phyloP scores from a whole-genome alignment of 2,888 invertebrate genomes.

The Sialis fuliginosa region DNA sequence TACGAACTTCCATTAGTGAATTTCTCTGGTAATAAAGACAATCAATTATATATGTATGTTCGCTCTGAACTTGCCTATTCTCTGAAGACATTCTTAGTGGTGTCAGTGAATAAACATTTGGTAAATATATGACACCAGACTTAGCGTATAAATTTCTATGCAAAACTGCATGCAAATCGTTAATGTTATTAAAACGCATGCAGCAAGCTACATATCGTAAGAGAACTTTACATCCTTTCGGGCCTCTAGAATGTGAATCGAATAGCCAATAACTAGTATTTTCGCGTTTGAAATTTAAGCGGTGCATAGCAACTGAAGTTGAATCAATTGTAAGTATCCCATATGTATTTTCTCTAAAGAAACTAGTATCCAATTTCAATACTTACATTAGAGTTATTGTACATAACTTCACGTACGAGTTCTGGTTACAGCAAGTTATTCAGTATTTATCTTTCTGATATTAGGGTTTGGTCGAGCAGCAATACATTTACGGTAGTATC shows the following conservation, averaged over 20 bases:
- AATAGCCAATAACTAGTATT: neutral
- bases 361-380: slow-evolving; percentile 3
- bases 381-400: neutral
- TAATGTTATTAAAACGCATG: neutral
- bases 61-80: no score
- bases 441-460: slow-evolving; percentile 6
- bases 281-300: no score
- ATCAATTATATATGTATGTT: no score
- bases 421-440: slow-evolving; percentile 8
- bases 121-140: slow-evolving; percentile 3
- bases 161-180: slow-evolving; percentile 3
- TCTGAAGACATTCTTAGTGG: slow-evolving; percentile 4
- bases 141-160: slow-evolving; percentile 5
- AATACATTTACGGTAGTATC: slow-evolving; percentile 7
- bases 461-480: slow-evolving; percentile 7
- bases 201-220: slow-evolving; percentile 1
- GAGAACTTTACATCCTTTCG: slow-evolving; percentile 1
- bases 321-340: slow-evolving; percentile 4
- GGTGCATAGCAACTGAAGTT: no score
- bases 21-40: no score
- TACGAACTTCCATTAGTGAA: no score
- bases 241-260: slow-evolving; percentile 5
- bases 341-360: slow-evolving; percentile 5
- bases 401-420: neutral
- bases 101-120: slow-evolving; percentile 5